These are phyloP conservation scores for Mimumesa dahlbomi DNA, from an alignment of 2,888 invertebrate species.

Conservation along the genomic window DNA sequence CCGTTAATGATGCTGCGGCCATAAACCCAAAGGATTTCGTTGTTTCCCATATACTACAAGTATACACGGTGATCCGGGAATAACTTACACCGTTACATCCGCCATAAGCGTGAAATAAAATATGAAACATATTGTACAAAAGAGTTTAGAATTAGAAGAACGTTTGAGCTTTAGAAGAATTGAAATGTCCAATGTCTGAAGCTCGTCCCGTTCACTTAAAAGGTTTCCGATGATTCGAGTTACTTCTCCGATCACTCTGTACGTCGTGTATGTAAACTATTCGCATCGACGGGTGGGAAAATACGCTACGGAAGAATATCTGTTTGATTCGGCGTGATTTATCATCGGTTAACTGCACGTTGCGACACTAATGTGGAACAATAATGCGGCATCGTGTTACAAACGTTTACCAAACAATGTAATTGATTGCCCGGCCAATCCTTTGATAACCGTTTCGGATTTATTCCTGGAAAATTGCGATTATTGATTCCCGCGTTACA, in stretches of 20 bases:
- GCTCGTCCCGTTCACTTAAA: no score
- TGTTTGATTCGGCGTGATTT: slow-evolving; percentile 45
- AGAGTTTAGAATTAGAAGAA: no score
- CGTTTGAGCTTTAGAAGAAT: no score
- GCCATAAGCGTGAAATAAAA: no score
- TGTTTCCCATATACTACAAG: slow-evolving; percentile 12
- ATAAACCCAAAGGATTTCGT: slow-evolving; percentile 39
- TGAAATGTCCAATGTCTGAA: no score
- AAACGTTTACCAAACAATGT: slow-evolving; percentile 33
- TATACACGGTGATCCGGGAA: no score
- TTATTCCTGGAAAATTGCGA: neutral
- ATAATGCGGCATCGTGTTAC: slow-evolving; percentile 31
- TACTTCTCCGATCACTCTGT: no score
- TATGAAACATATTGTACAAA: no score
- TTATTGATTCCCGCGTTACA: neutral
- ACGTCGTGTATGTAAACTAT: slow-evolving; percentile 15
- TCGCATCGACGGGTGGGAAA: slow-evolving; percentile 15
- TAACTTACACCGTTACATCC: no score
- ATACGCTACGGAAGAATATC: slow-evolving; percentile 34
- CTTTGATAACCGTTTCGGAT: slow-evolving; percentile 33
- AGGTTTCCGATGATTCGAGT: no score
- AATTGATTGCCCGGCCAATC: slow-evolving; percentile 31
- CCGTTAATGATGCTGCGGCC: slow-evolving; percentile 41
- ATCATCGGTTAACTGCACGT: slow-evolving; percentile 38
- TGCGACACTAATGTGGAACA: slow-evolving; percentile 27